Evolutionary conservation across 1,140 invertebrate species (phyloP).

Genomic region (Drosophila teissieri): DNA sequence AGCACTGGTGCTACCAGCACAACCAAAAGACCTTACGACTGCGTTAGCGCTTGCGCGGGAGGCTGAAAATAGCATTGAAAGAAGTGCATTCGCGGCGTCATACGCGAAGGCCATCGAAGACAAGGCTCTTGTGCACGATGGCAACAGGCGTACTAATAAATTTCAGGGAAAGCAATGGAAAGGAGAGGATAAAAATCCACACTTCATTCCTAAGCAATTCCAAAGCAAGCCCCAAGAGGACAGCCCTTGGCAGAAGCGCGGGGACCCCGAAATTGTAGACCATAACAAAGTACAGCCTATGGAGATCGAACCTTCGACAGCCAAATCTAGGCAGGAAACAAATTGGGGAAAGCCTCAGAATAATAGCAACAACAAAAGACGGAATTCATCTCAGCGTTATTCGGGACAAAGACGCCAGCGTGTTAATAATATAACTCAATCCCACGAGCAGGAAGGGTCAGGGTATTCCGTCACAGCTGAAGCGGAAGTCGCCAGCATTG

Average conservation of each 20-base stretch:
- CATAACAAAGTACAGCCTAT: slow-evolving; percentile 14
- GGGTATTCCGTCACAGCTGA: slow-evolving; percentile 11
- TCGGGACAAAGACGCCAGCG: slow-evolving; percentile 26
- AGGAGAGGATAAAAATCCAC: slow-evolving; percentile 9
- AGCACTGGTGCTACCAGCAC: too few species aligned
- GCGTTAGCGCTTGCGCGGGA: neutral
- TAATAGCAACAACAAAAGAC: slow-evolving; percentile 15
- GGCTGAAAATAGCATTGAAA: slow-evolving; percentile 7
- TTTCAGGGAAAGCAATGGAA: slow-evolving; percentile 5
- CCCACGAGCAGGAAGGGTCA: neutral
- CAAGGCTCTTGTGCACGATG: neutral
- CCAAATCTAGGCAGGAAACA: slow-evolving; percentile 5
- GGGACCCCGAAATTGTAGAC: too few species aligned
- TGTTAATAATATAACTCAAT: slow-evolving; percentile 25
- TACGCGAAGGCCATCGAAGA: neutral
- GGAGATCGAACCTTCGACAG: slow-evolving; percentile 7
- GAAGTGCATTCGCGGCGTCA: neutral
- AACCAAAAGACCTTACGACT: too few species aligned
- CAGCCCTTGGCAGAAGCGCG: too few species aligned
- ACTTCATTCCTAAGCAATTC: too few species aligned
- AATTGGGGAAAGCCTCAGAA: slow-evolving; percentile 11
- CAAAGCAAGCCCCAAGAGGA: too few species aligned
- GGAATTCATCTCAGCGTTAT: slow-evolving; percentile 14
- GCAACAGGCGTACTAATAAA: neutral
- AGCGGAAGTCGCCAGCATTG: slow-evolving; percentile 10